phyloP scores from a whole-genome alignment of 2,888 invertebrate genomes.

The Sphinx pinastri region DNA sequence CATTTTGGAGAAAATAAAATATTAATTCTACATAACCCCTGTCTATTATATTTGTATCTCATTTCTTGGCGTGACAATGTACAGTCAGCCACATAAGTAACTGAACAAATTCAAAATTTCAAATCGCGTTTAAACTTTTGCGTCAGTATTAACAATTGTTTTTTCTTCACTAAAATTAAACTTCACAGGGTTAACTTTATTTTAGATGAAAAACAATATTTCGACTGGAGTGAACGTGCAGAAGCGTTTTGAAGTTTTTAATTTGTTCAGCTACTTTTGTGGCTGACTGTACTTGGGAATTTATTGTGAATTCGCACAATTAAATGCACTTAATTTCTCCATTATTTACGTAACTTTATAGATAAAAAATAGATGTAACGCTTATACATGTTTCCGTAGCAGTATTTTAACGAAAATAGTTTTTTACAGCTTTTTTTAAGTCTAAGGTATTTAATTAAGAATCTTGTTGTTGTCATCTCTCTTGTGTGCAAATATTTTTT shows the following conservation, averaged over 20 bases:
- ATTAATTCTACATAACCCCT: neutral
- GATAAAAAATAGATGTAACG: neutral
- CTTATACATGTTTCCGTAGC: slow-evolving; percentile 3
- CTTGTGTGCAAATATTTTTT: neutral
- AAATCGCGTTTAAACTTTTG: too few species aligned
- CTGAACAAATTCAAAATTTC: too few species aligned
- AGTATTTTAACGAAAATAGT: neutral
- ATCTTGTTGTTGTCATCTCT: neutral
- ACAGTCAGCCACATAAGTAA: too few species aligned
- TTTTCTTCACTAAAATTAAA: too few species aligned
- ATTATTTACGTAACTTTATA: neutral
- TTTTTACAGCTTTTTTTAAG: slow-evolving; percentile 6
- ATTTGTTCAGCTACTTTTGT: too few species aligned
- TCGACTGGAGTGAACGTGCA: too few species aligned
- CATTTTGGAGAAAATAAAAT: neutral
- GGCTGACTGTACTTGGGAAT: slow-evolving; percentile 19
- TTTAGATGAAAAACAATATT: too few species aligned
- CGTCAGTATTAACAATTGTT: too few species aligned
- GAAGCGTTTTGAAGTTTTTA: too few species aligned
- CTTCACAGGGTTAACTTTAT: too few species aligned
- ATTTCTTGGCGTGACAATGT: neutral
- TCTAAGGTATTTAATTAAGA: neutral
- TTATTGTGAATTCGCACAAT: slow-evolving; percentile 19
- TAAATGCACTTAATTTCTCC: neutral
- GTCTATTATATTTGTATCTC: neutral